Conservation (phyloP, 2,113 vertebrate genomes). For the Piprites chloris region DNA sequence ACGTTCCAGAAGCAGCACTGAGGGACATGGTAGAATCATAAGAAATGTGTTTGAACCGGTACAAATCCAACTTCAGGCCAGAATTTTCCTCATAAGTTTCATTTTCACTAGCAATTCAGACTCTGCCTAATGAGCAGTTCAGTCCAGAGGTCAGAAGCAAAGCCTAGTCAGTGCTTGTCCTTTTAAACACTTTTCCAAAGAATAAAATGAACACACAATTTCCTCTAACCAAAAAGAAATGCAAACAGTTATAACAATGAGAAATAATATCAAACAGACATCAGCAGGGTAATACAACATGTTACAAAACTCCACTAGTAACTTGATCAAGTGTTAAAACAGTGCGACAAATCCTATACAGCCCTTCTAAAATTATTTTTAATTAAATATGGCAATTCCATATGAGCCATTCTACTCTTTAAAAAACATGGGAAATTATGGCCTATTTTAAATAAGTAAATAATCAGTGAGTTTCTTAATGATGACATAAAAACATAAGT, state of each 20-base stretch:
- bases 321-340: not conserved
- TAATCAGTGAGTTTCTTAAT: not conserved
- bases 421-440: not conserved
- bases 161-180: not conserved
- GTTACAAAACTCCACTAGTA: not conserved
- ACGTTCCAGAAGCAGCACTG: not conserved
- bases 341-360: not conserved
- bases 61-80: conserved; percentile 20
- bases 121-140: not conserved
- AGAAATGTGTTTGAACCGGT: not conserved
- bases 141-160: not conserved
- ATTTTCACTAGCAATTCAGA: conserved; percentile 5
- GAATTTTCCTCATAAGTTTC: not conserved
- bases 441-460: not conserved
- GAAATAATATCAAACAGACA: not conserved
- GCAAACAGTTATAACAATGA: not conserved
- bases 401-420: not conserved
- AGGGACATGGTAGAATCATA: not conserved
- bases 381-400: not conserved
- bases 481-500: not conserved
- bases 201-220: not conserved
- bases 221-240: not conserved
- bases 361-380: not conserved
- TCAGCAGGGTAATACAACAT: not conserved
- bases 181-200: not conserved